Base-by-base conservation (phyloP, 2,113 vertebrate genomes). In the Xenotilapia longispinis region DNA sequence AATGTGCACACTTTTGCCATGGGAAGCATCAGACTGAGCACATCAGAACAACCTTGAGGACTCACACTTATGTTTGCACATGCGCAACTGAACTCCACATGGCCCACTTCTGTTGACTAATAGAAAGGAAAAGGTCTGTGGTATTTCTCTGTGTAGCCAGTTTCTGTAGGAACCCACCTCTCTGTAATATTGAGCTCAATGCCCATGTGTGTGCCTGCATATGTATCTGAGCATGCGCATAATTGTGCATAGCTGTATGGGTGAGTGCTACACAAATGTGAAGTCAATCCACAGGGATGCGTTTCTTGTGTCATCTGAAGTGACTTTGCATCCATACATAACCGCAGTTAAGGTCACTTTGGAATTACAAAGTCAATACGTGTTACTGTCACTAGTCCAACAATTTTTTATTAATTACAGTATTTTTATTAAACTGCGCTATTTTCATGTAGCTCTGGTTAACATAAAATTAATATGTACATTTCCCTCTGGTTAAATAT, bases 21-120 rank as follows among this genome's bases (percentile, higher is more conserved):
- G 89, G 85, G 89, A 94, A 94, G 84, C 84, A 92, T 68, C 93
- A 88, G 89, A 93, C 93, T 95, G 93, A 94, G 94, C 94, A 95
- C 92, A 94, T 94, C 89, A 91, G 85, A 92, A 89, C 88, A 91
- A 86, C 89, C 81, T 90, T 90, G 90, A 94, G 58, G 85, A 94
- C 90, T 86, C 80, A 58, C 79, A 90, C 83, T 87, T 70, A 82
- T 80, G 28, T 42, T 55, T 45, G 7, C 36, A 49, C 68, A 65
- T 75, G 60, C 5, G 26, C 86, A 81, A 53, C 33, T 60, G 3
- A 54, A 65, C 57, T 47, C 6, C 23, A 86, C 54, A 85, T 33
- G 40, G 49, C 65, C 40, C 36, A 84, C 70, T 78, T 84, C 23
- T 84, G 68, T 87, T 89, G 51, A 73, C 49, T 31, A 82, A 83